Conservation (phyloP, 1,140 invertebrate species). For the Brachionus paranguensis region DNA sequence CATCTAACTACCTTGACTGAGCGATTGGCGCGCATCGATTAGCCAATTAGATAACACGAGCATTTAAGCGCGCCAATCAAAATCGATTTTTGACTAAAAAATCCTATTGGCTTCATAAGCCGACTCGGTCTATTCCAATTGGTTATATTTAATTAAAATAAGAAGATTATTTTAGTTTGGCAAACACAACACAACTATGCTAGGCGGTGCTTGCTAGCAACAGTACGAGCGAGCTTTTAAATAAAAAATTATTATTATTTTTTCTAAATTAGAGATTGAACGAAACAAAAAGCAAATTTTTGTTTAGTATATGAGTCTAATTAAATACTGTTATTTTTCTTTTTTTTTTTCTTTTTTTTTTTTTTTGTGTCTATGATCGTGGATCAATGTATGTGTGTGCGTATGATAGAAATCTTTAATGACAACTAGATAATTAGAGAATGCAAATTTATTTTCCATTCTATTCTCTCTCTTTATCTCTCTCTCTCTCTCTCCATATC, state of each 20-base stretch:
- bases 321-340: conserved; percentile 23
- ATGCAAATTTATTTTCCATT: neutral
- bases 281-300: conserved; percentile 1
- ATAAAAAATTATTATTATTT: conserved; percentile 8
- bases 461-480: neutral
- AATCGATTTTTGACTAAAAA: neutral
- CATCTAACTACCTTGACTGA: neutral
- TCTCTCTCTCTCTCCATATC: neutral
- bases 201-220: neutral
- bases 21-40: neutral
- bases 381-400: neutral
- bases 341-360: neutral
- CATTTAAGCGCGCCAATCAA: neutral
- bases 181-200: neutral
- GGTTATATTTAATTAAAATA: conserved; percentile 33
- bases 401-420: conserved; percentile 29
- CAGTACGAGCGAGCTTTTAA: conserved; percentile 27
- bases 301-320: conserved; percentile 1
- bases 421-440: conserved; percentile 20
- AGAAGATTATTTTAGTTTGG: conserved; percentile 6
- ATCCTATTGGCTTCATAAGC: neutral
- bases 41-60: neutral
- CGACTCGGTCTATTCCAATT: neutral
- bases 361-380: neutral
- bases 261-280: conserved; percentile 22